Evolutionary conservation across 2,888 invertebrate genomes (phyloP).

Genomic region (Amphipyra berbera): DNA sequence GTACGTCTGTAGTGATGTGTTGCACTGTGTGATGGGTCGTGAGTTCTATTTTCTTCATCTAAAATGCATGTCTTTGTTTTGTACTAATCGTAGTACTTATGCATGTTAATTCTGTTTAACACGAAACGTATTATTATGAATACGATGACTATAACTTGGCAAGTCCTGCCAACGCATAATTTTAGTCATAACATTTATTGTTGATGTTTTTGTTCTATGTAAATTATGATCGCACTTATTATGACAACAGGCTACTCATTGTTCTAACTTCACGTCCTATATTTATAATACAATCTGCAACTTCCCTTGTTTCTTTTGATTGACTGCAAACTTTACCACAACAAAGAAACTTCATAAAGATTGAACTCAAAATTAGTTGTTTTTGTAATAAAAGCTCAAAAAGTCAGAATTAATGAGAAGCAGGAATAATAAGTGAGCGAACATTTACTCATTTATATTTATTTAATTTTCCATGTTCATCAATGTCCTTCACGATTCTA

Average conservation of each 20-base stretch:
- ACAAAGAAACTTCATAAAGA: conserved; percentile 2
- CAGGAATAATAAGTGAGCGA: conserved; percentile 14
- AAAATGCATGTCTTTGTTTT: conserved; percentile 16
- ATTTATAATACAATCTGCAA: conserved; percentile 10
- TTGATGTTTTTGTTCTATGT: conserved; percentile 15
- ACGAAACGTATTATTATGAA: conserved; percentile 1
- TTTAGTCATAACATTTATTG: conserved; percentile 3
- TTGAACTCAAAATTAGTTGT: neutral
- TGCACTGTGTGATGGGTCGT: conserved; percentile 70
- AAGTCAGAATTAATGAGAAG: conserved; percentile 21
- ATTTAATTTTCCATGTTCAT: conserved; percentile 11
- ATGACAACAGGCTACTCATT: conserved; percentile 11
- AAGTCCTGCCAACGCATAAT: conserved; percentile 13
- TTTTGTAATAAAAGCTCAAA: neutral
- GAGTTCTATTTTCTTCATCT: conserved; percentile 61
- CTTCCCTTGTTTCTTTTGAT: conserved; percentile 19
- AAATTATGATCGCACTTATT: conserved; percentile 16
- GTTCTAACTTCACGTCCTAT: conserved; percentile 19
- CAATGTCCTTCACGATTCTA: conserved; percentile 22
- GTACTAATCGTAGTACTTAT: neutral
- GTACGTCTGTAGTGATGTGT: conserved; percentile 58
- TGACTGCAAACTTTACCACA: neutral
- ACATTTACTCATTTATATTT: conserved; percentile 21
- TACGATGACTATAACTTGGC: conserved; percentile 3
- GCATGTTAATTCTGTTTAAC: conserved; percentile 19